Base-by-base conservation (phyloP, 92 coral and sea anemone species). In the Zoanthus solanderi region DNA sequence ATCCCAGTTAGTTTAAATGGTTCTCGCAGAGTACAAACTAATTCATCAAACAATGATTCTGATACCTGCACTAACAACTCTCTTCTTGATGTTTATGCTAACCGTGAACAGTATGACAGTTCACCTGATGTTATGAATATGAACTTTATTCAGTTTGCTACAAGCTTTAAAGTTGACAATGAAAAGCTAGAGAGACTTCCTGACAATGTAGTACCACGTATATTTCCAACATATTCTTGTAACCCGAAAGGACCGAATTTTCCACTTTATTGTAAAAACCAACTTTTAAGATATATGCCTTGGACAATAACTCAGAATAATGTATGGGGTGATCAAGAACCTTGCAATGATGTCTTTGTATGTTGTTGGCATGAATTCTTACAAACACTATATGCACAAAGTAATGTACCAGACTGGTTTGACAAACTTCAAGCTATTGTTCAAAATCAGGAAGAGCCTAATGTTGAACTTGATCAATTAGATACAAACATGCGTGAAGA, bases 1-100 rank as follows among this genome's bases (percentile, higher is more conserved):
- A 91, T 88, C 44, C 92, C 96, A 65, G 88, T 91, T 15, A 88
- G 92, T 73, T 78, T 91, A 61, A 89, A 93, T 88, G 96, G 93
- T 32, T 92, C 93, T 13, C 28, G 42, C 42, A 37, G 42, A 37
- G 42, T 37, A 37, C 42, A 37, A 37, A 37, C 42, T 37, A 37
- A 37, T 29, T 57, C 90, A 31, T 32, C 76, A 52, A 50, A 74
- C 69, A 84, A 88, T 37, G 89, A 61, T 79, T 72, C 72, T 87
- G 71, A 58, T 44, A 80, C 87, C 72, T 91, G 92, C 75, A 89
- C 94, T 18, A 83, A 37, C 42, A 37, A 37, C 42, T 37, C 42
- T 37, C 42, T 37, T 37, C 42, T 37, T 37, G 42, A 37, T 37
- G 42, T 37, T 37, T 37, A 37, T 37, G 42, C 42, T 37, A 37